A percentile compares a stretch with the other conserved stretches of the same genome.
Conservation (phyloP, 2,113 vertebrate genomes). For the Saguinus midas region DNA sequence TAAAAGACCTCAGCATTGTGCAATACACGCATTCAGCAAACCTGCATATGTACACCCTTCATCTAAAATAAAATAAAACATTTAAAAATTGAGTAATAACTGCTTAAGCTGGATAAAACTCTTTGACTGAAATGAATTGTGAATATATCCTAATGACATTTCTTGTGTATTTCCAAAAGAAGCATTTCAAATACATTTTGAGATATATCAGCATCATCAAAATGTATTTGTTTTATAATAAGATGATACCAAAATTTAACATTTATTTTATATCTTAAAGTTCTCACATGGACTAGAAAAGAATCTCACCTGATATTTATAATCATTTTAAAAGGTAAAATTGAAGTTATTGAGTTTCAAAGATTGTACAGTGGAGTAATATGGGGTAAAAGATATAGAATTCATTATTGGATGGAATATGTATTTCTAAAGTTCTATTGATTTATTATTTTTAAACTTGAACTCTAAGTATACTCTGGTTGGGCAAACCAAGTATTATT, state of each 20-base stretch:
- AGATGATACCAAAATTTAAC: background rate
- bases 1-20: too few species aligned
- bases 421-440: slow-evolving; percentile 2
- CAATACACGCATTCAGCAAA: too few species aligned
- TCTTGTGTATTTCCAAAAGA: slow-evolving; percentile 23
- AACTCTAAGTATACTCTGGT: background rate
- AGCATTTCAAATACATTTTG: background rate
- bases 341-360: slow-evolving; percentile 18
- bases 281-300: slow-evolving; percentile 4
- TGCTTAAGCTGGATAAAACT: slow-evolving; percentile 2
- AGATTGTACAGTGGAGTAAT: background rate
- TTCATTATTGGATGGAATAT: background rate
- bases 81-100: slow-evolving; percentile 33
- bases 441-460: slow-evolving; percentile 10
- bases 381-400: background rate
- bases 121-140: slow-evolving; percentile 5
- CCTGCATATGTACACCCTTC: too few species aligned
- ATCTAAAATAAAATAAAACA: too few species aligned
- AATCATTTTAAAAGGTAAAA: background rate
- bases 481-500: background rate
- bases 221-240: background rate
- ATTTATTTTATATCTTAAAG: slow-evolving; percentile 23
- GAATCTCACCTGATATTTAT: background rate
- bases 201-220: background rate
- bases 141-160: background rate